A percentile compares a stretch with the other conserved stretches of the same genome.
Conservation (phyloP, 2,888 invertebrate genomes). For the Cyaniris semiargus region DNA sequence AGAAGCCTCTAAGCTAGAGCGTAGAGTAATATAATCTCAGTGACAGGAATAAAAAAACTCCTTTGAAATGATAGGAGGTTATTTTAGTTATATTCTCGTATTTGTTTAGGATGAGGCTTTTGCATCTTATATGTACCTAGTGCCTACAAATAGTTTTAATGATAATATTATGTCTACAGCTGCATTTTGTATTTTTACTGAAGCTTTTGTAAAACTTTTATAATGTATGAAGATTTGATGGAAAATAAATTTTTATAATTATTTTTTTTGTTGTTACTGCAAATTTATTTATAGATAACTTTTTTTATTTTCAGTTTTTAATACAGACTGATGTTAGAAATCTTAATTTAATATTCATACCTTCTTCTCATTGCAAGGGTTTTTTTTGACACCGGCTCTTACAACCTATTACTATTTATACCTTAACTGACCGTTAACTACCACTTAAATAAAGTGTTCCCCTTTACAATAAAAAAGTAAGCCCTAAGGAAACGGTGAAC, state of each 20-base stretch:
- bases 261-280: background rate
- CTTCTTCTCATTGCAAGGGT: background rate
- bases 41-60: too few species aligned
- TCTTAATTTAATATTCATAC: too few species aligned
- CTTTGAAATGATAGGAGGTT: background rate
- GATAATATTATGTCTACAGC: background rate
- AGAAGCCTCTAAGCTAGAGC: too few species aligned
- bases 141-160: background rate
- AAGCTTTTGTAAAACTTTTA: background rate
- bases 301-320: too few species aligned
- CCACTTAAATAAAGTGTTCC: background rate
- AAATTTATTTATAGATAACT: too few species aligned
- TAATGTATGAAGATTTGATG: background rate
- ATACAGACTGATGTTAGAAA: too few species aligned
- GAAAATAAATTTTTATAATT: background rate
- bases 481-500: slow-evolving; percentile 44
- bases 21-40: too few species aligned
- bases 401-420: background rate
- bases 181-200: background rate
- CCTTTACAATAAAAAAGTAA: slow-evolving; percentile 5
- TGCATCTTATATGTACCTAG: background rate
- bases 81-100: background rate
- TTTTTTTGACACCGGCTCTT: background rate
- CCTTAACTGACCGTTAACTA: background rate
- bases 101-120: background rate